These are phyloP conservation scores for Drosophila glabriapex DNA, from an alignment of 2,888 invertebrate species.

Conservation along the genomic window DNA sequence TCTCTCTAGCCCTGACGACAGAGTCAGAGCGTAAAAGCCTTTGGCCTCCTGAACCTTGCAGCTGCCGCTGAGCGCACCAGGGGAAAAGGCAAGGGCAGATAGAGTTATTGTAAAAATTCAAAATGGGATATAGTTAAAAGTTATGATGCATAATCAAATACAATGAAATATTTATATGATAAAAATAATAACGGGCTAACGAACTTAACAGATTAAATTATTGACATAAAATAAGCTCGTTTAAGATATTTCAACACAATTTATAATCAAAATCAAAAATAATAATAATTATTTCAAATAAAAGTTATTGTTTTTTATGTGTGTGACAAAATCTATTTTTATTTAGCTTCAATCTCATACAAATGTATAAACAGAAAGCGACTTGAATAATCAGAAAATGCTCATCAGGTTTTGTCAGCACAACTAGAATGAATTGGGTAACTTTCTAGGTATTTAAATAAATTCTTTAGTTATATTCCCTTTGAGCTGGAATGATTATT, in stretches of 20 bases:
- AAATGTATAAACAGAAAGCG: not conserved
- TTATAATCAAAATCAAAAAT: no score
- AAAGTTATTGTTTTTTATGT: not conserved
- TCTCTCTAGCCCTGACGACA: slow-evolving; percentile 62
- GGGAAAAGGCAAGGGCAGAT: not conserved
- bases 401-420: not conserved
- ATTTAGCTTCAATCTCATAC: not conserved
- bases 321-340: not conserved
- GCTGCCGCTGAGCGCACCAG: slow-evolving; percentile 6
- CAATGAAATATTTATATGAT: not conserved
- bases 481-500: not conserved
- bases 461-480: not conserved
- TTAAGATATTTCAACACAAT: not conserved
- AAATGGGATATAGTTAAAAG: slow-evolving; percentile 36
- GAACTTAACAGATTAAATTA: not conserved
- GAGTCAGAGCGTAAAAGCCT: slow-evolving; percentile 71
- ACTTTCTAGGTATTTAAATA: not conserved
- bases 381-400: not conserved
- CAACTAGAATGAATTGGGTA: not conserved
- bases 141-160: slow-evolving; percentile 25
- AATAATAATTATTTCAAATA: not conserved
- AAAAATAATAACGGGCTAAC: not conserved
- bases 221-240: not conserved
- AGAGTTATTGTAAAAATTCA: slow-evolving; percentile 46
- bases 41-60: slow-evolving; percentile 53